These are phyloP conservation scores for Popillia japonica DNA, from an alignment of 1,140 invertebrate genomes.

Conservation along the genomic window DNA sequence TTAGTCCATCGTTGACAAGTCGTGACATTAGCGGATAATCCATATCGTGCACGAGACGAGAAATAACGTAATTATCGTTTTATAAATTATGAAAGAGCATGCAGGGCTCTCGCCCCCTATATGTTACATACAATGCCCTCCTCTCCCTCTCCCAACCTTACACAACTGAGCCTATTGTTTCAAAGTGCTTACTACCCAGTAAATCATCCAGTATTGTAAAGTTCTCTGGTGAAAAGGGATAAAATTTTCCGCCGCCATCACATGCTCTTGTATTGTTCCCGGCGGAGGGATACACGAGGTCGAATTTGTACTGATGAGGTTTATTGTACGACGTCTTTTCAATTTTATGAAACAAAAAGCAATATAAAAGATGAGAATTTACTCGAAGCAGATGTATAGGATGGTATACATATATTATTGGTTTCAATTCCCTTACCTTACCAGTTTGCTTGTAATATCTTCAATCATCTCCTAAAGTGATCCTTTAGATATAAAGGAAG, in stretches of 20 bases:
- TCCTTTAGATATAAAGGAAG: no score
- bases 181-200: neutral
- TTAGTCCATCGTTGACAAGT: no score
- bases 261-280: neutral
- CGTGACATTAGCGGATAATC: neutral
- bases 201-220: neutral
- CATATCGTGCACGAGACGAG: neutral
- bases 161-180: neutral
- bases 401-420: no score
- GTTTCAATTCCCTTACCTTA: no score
- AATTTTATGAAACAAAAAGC: no score
- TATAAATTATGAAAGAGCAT: neutral
- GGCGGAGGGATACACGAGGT: neutral
- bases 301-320: neutral
- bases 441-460: no score
- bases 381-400: no score
- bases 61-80: neutral
- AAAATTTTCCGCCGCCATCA: neutral
- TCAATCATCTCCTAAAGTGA: no score
- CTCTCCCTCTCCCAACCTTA: no score
- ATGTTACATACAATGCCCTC: neutral
- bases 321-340: no score
- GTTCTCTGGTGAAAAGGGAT: neutral
- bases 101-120: neutral
- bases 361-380: no score